Conservation (phyloP, 2,113 vertebrate species). For the Macrotis lagotis region DNA sequence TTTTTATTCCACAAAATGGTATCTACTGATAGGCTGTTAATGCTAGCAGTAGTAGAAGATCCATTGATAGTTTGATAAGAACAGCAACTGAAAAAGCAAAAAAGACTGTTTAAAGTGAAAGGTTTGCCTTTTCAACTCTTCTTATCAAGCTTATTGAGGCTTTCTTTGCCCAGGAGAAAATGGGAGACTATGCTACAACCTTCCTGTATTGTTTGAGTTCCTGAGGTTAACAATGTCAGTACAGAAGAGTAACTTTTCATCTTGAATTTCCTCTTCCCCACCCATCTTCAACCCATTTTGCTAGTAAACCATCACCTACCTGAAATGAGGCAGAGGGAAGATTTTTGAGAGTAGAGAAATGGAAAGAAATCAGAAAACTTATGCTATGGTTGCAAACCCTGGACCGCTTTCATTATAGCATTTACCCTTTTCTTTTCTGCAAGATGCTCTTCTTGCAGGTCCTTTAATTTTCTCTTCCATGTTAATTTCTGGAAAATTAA, state of each 20-base stretch:
- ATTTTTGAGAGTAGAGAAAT: not conserved
- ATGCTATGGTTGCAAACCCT: not conserved
- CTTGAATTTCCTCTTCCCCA: not conserved
- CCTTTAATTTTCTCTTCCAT: constrained; percentile 78
- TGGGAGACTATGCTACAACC: not conserved
- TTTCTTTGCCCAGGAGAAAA: not conserved
- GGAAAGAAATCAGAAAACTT: not conserved
- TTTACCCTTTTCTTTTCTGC: constrained; percentile 77
- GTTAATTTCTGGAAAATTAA: constrained; percentile 77
- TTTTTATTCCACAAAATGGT: not conserved
- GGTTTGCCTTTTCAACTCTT: not conserved
- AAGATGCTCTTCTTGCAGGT: constrained; percentile 67
- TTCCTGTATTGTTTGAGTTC: not conserved
- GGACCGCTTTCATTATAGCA: not conserved
- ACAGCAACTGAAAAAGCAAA: not conserved
- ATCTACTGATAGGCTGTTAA: not conserved
- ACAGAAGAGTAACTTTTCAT: not conserved
- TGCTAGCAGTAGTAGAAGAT: not conserved
- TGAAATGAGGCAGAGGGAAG: not conserved
- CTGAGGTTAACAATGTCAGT: not conserved
- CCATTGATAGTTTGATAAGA: not conserved
- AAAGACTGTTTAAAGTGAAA: not conserved
- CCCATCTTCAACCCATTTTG: not conserved
- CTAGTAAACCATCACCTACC: not conserved
- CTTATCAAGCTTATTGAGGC: not conserved